Evolutionary conservation across 2,797 vertebrate species (phyloP).

Genomic region (Discoglossus pictus): DNA sequence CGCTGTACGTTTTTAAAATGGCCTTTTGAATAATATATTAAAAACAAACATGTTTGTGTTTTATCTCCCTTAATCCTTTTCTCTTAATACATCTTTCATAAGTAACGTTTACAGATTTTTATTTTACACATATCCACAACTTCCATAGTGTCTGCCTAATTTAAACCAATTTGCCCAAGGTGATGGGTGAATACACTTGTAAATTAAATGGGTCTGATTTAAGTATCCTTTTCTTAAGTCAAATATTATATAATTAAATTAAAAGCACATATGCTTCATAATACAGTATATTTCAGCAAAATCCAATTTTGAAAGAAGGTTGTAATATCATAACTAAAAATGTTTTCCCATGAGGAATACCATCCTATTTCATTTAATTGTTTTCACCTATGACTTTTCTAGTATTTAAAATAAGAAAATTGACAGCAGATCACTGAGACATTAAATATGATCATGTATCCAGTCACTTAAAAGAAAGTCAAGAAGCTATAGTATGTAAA

Average conservation of each 20-base stretch:
- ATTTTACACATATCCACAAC: conserved; percentile 48
- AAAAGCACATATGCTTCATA: too few relatives aligned
- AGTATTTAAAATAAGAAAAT: conserved; percentile 12
- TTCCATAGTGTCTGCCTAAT: conserved; percentile 55
- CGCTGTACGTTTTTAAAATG: too few relatives aligned
- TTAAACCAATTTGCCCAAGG: conserved; percentile 53
- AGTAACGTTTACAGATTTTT: conserved; percentile 41
- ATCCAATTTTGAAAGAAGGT: conserved; percentile 62
- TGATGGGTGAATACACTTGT: conserved; percentile 56
- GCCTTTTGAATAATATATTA: too few relatives aligned
- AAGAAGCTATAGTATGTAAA: too few relatives aligned
- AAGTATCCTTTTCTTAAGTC: conserved; percentile 56
- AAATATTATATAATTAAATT: conserved; percentile 67
- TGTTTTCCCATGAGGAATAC: conserved; percentile 61
- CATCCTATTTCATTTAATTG: conserved; percentile 60
- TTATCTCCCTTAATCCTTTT: too few relatives aligned
- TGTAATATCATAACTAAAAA: conserved; percentile 61
- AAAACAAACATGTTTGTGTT: too few relatives aligned
- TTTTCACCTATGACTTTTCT: conserved; percentile 55
- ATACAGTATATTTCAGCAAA: too few relatives aligned
- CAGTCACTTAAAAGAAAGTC: too few relatives aligned
- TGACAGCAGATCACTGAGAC: conserved; percentile 9
- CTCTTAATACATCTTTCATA: too few relatives aligned
- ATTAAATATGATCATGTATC: too few relatives aligned
- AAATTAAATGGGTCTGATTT: conserved; percentile 59